phyloP scores from a whole-genome alignment of 2,113 vertebrate genomes.

The Podiceps cristatus region DNA sequence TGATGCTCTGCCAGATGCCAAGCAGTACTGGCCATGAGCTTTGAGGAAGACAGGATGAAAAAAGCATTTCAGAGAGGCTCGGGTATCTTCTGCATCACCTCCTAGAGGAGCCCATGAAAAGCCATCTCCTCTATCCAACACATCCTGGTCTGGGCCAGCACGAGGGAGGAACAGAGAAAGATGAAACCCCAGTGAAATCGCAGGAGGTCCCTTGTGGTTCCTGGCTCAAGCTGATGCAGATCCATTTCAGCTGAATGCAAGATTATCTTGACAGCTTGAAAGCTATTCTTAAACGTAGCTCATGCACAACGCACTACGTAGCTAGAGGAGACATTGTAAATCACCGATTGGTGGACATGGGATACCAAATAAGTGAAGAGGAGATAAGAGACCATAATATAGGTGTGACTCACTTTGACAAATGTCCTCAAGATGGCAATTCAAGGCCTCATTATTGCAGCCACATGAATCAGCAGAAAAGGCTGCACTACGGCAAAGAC shows the following conservation, averaged over 20 bases:
- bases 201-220: slow-evolving; percentile 58
- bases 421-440: not conserved
- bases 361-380: slow-evolving; percentile 24
- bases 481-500: not conserved
- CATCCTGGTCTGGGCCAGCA: not conserved
- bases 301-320: not conserved
- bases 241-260: slow-evolving; percentile 34
- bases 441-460: not conserved
- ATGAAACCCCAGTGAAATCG: not conserved
- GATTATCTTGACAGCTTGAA: slow-evolving; percentile 59
- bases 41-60: not conserved
- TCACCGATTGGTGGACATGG: not conserved
- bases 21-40: not conserved
- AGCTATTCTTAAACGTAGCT: not conserved
- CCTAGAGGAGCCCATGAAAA: not conserved
- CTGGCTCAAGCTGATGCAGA: slow-evolving; percentile 10
- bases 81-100: not conserved
- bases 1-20: not conserved
- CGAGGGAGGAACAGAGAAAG: not conserved
- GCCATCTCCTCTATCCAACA: not conserved
- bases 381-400: not conserved
- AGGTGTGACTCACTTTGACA: slow-evolving; percentile 5
- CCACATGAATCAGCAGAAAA: not conserved
- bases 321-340: slow-evolving; percentile 34
- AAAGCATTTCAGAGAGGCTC: not conserved